Evolutionary conservation across 2,888 invertebrate genomes (phyloP), one percentile per base, ranked within the genome.

Genomic region (Helicoverpa assulta): DNA sequence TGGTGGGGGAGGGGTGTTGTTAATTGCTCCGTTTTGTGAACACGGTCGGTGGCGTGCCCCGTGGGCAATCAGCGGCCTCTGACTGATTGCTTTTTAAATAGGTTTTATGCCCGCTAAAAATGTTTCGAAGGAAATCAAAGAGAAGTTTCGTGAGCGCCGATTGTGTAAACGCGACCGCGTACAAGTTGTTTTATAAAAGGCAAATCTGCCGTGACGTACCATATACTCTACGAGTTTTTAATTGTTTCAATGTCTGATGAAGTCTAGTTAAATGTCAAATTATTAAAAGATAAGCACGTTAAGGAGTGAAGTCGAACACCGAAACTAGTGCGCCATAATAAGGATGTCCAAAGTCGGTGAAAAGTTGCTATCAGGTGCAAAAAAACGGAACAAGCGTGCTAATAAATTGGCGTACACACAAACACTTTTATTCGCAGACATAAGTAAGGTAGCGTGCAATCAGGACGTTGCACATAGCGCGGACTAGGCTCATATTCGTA

Each of bases 1-100:
- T 85, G 88, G 88, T 67, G 83, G 71, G 76, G 67, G 74, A 87
- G 90, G 91, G 91, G 90, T 88, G 92, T 89, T 93, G 95, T 94
- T 95, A 95, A 95, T 95, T 95, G 95, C 95, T 89, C 94, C 95
- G 95, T 95, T 95, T 95, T 95, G 95, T 95, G 95, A 95, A 95
- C 95, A 95, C 93, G 94, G 92, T 88, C 89, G 88, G 90, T 95
- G 90, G 95, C 95, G 95, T 95, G 95, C 93, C 87, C 88, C 88
- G 91, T 88, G 89, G 90, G 95, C 93, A 95, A 95, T 95, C 95
- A 95, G 91, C 94, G 91, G 84, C 89, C 92, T 82, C 94, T 95
- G 95, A 95, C 95, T 95, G 95, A 95, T 95, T 94, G 95, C 95
- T 95, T 95, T 95, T 95, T 95, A 95, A 95, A 95, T 95, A 95